phyloP scores from a whole-genome alignment of 1,140 invertebrate species.

The Acromyrmex heyeri region DNA sequence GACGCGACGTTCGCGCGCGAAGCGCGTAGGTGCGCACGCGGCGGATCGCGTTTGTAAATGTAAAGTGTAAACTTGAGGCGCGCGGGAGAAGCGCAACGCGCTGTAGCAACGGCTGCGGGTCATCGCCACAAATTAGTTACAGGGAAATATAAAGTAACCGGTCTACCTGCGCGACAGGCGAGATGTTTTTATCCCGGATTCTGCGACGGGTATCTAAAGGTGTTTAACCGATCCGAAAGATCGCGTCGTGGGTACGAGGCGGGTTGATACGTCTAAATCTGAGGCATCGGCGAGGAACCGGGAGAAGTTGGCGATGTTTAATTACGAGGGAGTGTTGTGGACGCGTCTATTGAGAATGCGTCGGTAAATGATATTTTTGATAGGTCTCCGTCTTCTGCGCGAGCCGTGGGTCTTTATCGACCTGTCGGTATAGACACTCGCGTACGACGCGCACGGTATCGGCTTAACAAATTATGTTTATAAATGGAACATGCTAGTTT shows the following conservation, averaged over 20 bases:
- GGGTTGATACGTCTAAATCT: too few relatives aligned
- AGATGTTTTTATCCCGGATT: neutral
- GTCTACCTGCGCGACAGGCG: neutral
- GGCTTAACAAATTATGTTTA: neutral
- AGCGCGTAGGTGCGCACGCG: neutral
- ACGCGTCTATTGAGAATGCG: neutral
- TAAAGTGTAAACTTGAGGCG: neutral
- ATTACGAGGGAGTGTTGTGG: too few relatives aligned
- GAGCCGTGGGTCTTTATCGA: neutral
- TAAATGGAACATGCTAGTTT: neutral
- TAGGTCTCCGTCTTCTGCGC: neutral
- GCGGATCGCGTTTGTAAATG: neutral
- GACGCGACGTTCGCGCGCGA: neutral
- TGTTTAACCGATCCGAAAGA: too few relatives aligned
- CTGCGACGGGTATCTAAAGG: neutral
- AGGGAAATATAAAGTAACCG: neutral
- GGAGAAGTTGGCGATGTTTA: too few relatives aligned
- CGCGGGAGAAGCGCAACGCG: neutral
- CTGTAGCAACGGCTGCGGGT: neutral
- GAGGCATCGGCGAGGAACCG: too few relatives aligned
- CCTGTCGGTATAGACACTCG: neutral
- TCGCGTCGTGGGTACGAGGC: too few relatives aligned
- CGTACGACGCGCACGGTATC: neutral
- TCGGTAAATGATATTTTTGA: conserved; percentile 3
- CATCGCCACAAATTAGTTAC: neutral